These are phyloP conservation scores for Gorilla gorilla DNA, from an alignment of 2,113 vertebrate genomes.

Conservation along the genomic window DNA sequence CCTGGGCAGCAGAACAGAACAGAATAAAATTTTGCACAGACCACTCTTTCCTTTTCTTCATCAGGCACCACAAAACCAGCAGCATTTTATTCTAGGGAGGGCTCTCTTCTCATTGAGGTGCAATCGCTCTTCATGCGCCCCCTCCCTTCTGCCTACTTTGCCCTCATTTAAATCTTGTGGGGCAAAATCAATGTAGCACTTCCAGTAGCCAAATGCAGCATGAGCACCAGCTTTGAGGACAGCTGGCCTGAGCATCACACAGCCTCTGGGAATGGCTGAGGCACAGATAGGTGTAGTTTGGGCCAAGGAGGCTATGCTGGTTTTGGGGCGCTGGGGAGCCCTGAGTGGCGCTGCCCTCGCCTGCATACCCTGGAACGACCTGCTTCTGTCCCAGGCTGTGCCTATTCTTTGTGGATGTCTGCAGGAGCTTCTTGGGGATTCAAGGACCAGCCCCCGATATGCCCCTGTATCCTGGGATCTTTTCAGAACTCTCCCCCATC, in stretches of 20 bases:
- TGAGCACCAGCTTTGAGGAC: not conserved
- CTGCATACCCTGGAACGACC: not conserved
- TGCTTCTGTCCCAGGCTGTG: not conserved
- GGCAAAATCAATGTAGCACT: no score
- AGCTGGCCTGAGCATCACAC: not conserved
- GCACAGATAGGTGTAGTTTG: not conserved
- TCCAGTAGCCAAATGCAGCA: not conserved
- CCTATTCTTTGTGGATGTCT: not conserved
- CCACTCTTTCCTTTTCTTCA: conserved; percentile 81
- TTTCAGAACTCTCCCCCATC: not conserved
- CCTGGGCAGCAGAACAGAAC: not conserved
- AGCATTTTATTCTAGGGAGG: not conserved
- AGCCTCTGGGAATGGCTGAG: not conserved
- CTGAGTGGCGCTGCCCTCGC: not conserved
- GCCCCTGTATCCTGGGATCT: not conserved
- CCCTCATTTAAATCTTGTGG: not conserved
- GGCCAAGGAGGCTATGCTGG: no score
- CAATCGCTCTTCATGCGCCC: not conserved
- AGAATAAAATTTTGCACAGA: not conserved
- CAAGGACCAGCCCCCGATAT: not conserved
- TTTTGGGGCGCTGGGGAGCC: not conserved
- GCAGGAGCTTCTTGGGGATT: not conserved
- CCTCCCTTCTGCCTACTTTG: not conserved
- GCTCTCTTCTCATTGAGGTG: conserved; percentile 70
- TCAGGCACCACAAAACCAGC: not conserved